Percentiles rank a stretch among this genome's conserved stretches.
Conservation (phyloP, 1,140 invertebrate species). For the Ceratina calcarata region DNA sequence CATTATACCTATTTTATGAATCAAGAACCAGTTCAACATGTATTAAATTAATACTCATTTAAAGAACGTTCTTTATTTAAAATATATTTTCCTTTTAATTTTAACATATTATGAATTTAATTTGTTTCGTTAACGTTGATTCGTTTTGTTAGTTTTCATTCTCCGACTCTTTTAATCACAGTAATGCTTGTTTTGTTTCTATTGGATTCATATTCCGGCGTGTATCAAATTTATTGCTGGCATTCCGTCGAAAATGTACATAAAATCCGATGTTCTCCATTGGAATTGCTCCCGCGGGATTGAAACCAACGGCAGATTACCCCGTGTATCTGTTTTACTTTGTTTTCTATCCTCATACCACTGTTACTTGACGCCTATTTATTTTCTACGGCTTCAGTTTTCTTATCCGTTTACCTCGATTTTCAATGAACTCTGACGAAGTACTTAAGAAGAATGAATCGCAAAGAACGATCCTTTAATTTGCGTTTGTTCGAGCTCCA, state of each 20-base stretch:
- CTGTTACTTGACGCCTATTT: conserved; percentile 37
- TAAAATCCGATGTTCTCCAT: neutral
- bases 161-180: neutral
- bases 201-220: neutral
- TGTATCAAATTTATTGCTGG: conserved; percentile 8
- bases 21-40: no score
- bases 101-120: neutral
- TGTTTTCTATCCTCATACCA: neutral
- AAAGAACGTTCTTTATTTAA: no score
- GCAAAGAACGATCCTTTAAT: neutral
- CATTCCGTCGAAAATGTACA: neutral
- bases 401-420: conserved; percentile 41
- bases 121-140: neutral
- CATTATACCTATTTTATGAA: no score
- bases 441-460: neutral
- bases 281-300: conserved; percentile 24
- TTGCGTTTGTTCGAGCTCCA: neutral
- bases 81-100: no score
- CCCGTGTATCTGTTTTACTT: conserved; percentile 6
- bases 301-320: conserved; percentile 32
- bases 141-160: neutral
- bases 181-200: neutral
- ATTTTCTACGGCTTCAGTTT: conserved; percentile 30
- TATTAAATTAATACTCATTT: no score
- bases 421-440: neutral